A percentile compares a stretch with the other conserved stretches of the same genome.
Evolutionary conservation across 2,113 vertebrate genomes (phyloP).

Genomic region (Phaetusa simplex): DNA sequence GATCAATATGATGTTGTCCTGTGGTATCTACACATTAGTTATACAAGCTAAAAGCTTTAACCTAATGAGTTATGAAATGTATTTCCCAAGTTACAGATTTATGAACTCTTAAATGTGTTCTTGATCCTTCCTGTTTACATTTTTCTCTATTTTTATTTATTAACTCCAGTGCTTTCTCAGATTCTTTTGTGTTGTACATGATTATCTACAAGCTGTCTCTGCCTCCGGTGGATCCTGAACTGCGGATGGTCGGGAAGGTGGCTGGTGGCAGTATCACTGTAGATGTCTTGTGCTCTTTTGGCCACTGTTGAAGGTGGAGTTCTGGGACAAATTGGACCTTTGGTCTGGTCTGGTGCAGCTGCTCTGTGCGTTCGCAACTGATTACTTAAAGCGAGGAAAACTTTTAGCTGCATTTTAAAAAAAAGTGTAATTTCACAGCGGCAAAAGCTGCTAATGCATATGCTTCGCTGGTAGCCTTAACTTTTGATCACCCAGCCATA

Average conservation of each 20-base stretch:
- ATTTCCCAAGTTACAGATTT: not conserved
- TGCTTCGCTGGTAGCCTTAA: not conserved
- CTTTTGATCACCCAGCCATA: not conserved
- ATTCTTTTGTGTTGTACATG: not conserved
- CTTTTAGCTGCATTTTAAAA: not conserved
- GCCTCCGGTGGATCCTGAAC: not conserved
- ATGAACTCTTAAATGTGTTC: not conserved
- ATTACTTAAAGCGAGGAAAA: not conserved
- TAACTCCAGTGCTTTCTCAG: not conserved
- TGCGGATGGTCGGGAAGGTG: rapidly evolving
- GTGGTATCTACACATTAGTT: not conserved
- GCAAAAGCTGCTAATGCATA: not conserved
- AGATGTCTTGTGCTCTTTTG: not conserved
- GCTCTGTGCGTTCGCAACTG: not conserved
- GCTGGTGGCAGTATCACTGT: not conserved
- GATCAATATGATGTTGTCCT: not conserved
- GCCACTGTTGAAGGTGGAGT: not conserved
- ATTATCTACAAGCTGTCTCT: not conserved
- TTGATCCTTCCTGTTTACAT: not conserved
- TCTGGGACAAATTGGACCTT: not conserved
- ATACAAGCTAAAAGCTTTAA: not conserved
- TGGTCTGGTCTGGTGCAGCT: not conserved
- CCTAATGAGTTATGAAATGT: not conserved
- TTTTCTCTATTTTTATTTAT: not conserved
- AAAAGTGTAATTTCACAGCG: not conserved